Evolutionary conservation across 2,797 vertebrate genomes (phyloP).

Genomic region (Novumbra hubbsi): DNA sequence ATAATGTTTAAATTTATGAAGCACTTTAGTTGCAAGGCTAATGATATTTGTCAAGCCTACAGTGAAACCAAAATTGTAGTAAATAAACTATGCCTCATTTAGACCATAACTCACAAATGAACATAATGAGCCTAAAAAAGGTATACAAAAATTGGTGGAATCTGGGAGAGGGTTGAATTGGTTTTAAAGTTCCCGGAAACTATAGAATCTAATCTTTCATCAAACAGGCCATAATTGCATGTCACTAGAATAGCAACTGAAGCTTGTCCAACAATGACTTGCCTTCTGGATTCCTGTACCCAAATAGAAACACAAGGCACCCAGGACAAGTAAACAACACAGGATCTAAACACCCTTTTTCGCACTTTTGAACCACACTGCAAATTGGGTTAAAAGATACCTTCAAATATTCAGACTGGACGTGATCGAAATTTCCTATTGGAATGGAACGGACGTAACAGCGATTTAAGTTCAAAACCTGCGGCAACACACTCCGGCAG

Average conservation of each 20-base stretch:
- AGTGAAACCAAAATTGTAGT: too few relatives aligned
- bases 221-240: conserved; percentile 50
- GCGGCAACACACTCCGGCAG: background rate
- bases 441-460: background rate
- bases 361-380: background rate
- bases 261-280: background rate
- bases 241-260: conserved; percentile 31
- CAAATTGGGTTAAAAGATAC: background rate
- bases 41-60: too few relatives aligned
- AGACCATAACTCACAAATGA: background rate
- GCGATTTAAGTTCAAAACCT: background rate
- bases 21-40: too few relatives aligned
- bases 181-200: conserved; percentile 15
- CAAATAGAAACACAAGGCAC: too few relatives aligned
- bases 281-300: background rate
- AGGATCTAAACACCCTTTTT: background rate
- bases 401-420: background rate
- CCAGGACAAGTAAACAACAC: background rate
- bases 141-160: conserved; percentile 10
- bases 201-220: conserved; percentile 31
- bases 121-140: background rate
- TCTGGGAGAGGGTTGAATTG: conserved; percentile 41
- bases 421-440: background rate
- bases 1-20: too few relatives aligned
- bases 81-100: background rate